Evolutionary conservation across 2,797 vertebrate species (phyloP), one percentile per base, ranked within the genome.

Genomic region (Sphenodon punctatus): DNA sequence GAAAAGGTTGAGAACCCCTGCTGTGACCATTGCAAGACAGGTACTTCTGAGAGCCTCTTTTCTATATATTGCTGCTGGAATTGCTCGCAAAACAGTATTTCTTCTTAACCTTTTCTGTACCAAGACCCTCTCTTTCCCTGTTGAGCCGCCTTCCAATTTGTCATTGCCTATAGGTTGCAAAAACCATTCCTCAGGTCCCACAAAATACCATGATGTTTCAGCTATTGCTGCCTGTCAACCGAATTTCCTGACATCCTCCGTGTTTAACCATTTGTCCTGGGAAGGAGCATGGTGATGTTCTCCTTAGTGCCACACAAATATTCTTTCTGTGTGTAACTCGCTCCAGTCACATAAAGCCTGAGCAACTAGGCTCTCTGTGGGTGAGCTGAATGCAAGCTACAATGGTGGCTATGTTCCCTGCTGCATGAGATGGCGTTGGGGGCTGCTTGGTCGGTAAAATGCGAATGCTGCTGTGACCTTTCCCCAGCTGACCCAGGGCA

Each of bases 351-450:
- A 36, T 36, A 82, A 84, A 77, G 7, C 38, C 65, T 49, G 27
- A 79, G 87, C 92, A 72, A 84, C 86, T 38, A 82, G 86, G 82
- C 53, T 42, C 0, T 0, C 80, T 85, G 80, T 20, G 58, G 20
- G 61, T 80, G 20, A n/a, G n/a, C n/a, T n/a, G n/a, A n/a, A n/a
- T 64, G 49, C 78, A 64, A 72, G 69, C 80, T 77, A 41, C 39
- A 82, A 58, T 66, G 88, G 69, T 70, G 76, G 39, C 36, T 81
- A 25, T 36, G 65, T 68, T 27, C 56, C 76, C 88, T 13, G 78
- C 58, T 66, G 38, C 32, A 8, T 61, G 56, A 34, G 36, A 39
- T 69, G 86, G 46, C 60, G 38, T 85, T 81, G n/a, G 68, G 45
- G 30, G 41, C 45, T 84, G 83, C 73, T 60, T 48, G 5, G 8